Conservation (phyloP, 2,888 invertebrate species). For the Kryphioiulus occultus region DNA sequence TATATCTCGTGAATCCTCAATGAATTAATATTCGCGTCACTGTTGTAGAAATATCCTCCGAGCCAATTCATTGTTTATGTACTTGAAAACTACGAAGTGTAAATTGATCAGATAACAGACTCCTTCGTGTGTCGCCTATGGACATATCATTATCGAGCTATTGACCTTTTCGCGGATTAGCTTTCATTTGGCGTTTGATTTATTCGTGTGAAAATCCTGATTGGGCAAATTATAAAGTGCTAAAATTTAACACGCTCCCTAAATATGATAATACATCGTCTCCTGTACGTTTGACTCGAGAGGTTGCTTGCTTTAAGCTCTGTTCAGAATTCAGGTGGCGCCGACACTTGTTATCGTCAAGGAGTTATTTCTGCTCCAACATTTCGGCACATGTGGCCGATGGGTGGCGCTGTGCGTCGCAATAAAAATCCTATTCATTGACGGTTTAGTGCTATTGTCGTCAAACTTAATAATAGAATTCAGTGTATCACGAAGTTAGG, state of each 20-base stretch:
- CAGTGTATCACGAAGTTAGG: no score
- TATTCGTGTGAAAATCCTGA: slow-evolving; percentile 40
- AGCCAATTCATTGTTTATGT: slow-evolving; percentile 2
- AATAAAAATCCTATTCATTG: not conserved
- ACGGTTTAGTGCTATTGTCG: not conserved
- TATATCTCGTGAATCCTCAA: not conserved
- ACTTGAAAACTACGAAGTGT: not conserved
- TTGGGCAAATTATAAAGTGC: slow-evolving; percentile 40
- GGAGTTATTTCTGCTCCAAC: not conserved
- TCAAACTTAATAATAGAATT: no score
- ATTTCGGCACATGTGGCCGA: not conserved
- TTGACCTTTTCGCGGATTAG: slow-evolving; percentile 36
- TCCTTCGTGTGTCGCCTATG: slow-evolving; percentile 9
- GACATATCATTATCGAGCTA: slow-evolving; percentile 32
- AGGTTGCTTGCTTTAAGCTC: slow-evolving; percentile 1
- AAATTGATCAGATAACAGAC: slow-evolving; percentile 35
- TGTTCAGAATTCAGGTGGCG: slow-evolving; percentile 1
- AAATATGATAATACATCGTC: slow-evolving; percentile 20
- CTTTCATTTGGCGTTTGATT: slow-evolving; percentile 30
- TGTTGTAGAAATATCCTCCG: not conserved
- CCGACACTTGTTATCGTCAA: not conserved
- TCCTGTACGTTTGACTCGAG: not conserved
- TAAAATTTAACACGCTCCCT: slow-evolving; percentile 38
- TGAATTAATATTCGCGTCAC: slow-evolving; percentile 21
- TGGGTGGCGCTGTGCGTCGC: not conserved